A percentile compares a stretch with the other conserved stretches of the same genome.
These are phyloP conservation scores for Agrotis clavis DNA, from an alignment of 2,888 invertebrate species.

Conservation along the genomic window DNA sequence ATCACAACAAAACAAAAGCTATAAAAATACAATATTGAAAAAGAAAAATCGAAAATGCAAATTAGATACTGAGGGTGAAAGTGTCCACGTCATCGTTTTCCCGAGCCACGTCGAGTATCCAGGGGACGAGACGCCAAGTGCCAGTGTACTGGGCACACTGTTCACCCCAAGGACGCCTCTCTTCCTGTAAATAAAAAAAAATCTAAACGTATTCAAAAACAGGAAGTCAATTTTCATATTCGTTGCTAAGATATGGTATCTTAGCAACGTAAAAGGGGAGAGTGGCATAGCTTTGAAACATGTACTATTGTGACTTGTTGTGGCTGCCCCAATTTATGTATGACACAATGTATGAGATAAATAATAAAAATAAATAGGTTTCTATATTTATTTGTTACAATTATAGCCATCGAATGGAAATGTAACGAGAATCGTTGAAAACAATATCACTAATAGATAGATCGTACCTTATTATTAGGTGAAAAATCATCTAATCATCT, in stretches of 20 bases:
- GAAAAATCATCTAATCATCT: too few relatives aligned
- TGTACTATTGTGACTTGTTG: too few relatives aligned
- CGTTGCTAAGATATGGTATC: too few relatives aligned
- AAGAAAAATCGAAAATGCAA: neutral
- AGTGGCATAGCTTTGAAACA: too few relatives aligned
- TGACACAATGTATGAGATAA: too few relatives aligned
- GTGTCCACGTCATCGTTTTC: constrained; percentile 76
- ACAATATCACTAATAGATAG: neutral
- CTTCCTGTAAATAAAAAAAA: constrained; percentile 74
- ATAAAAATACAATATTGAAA: neutral
- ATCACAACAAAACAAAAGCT: constrained; percentile 13
- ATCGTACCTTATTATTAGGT: neutral
- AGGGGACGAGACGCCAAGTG: constrained; percentile 82
- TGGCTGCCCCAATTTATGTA: too few relatives aligned
- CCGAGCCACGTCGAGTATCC: constrained; percentile 77
- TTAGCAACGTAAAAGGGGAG: too few relatives aligned
- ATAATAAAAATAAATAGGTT: too few relatives aligned
- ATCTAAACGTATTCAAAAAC: neutral
- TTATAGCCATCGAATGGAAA: neutral
- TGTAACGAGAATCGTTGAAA: neutral
- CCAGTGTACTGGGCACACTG: constrained; percentile 85
- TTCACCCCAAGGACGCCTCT: constrained; percentile 77
- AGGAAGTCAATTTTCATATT: neutral
- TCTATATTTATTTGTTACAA: neutral
- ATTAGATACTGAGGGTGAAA: constrained; percentile 66